A percentile compares a stretch with the other conserved stretches of the same genome.
Conservation (phyloP, 2,888 invertebrate species). For the Acronicta alni region DNA sequence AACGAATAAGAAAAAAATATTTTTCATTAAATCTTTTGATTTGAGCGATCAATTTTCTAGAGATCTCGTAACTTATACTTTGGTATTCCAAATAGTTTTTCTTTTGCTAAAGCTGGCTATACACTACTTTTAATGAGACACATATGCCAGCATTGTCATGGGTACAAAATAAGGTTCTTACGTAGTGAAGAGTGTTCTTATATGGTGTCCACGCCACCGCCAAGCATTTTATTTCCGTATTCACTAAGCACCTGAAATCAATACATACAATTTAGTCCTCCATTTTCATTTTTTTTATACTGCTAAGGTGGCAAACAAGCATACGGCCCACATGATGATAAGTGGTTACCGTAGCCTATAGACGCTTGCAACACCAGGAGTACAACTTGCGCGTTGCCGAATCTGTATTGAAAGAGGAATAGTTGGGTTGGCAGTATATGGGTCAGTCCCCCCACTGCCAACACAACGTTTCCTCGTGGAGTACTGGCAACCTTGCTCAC, state of each 20-base stretch:
- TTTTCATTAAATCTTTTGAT: conserved; percentile 47
- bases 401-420: too few relatives aligned
- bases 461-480: too few relatives aligned
- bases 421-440: too few relatives aligned
- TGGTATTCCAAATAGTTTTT: conserved; percentile 76
- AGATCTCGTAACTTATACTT: conserved; percentile 79
- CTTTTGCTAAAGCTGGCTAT: conserved; percentile 49
- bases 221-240: conserved; percentile 95
- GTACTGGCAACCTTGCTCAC: too few relatives aligned
- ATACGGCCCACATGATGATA: too few relatives aligned
- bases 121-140: conserved; percentile 40
- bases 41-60: conserved; percentile 69
- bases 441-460: too few relatives aligned
- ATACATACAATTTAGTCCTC: conserved; percentile 34
- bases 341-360: too few relatives aligned
- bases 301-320: too few relatives aligned
- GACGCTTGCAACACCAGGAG: too few relatives aligned
- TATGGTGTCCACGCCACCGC: conserved; percentile 85
- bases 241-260: conserved; percentile 93
- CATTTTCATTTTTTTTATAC: neutral
- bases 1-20: too few relatives aligned
- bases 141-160: conserved; percentile 55
- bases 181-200: conserved; percentile 52
- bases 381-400: too few relatives aligned
- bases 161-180: conserved; percentile 33